These are phyloP conservation scores for Phenganax subtilis DNA, from an alignment of 92 coral and sea anemone genomes.

Conservation along the genomic window DNA sequence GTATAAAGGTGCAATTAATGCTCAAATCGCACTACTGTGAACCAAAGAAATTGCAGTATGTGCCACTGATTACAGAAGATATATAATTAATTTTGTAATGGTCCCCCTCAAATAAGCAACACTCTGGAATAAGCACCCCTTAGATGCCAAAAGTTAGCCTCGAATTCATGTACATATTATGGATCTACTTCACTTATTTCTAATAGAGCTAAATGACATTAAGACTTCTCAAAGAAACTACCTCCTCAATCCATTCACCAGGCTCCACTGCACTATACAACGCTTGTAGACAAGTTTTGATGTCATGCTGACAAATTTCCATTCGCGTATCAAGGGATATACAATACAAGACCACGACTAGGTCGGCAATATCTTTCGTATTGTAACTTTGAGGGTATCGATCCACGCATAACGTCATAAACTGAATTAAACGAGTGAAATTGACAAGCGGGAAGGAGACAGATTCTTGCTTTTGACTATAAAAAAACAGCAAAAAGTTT, in stretches of 20 bases:
- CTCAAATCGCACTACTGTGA: too few species aligned
- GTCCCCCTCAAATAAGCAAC: too few species aligned
- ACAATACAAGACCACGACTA: constrained; percentile 62
- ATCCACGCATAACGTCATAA: constrained; percentile 66
- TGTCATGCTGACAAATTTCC: constrained; percentile 62
- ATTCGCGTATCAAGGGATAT: constrained; percentile 73
- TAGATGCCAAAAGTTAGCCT: too few species aligned
- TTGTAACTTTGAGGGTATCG: constrained; percentile 55
- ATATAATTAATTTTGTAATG: too few species aligned
- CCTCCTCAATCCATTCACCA: constrained; percentile 80
- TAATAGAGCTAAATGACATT: not conserved
- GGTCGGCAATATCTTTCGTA: constrained; percentile 50
- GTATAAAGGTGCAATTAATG: too few species aligned
- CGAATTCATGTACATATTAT: too few species aligned
- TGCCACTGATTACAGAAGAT: too few species aligned
- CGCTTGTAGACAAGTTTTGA: constrained; percentile 75
- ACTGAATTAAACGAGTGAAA: constrained; percentile 67
- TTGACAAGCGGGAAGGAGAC: constrained; percentile 56
- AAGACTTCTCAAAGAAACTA: constrained; percentile 4
- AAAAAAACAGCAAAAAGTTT: not conserved
- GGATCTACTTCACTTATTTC: not conserved
- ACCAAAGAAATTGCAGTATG: too few species aligned
- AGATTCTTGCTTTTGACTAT: not conserved
- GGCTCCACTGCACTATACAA: constrained; percentile 61
- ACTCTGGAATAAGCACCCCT: too few species aligned